Evolutionary conservation across 2,888 invertebrate species (phyloP).

Genomic region (Geotrupes spiniger): DNA sequence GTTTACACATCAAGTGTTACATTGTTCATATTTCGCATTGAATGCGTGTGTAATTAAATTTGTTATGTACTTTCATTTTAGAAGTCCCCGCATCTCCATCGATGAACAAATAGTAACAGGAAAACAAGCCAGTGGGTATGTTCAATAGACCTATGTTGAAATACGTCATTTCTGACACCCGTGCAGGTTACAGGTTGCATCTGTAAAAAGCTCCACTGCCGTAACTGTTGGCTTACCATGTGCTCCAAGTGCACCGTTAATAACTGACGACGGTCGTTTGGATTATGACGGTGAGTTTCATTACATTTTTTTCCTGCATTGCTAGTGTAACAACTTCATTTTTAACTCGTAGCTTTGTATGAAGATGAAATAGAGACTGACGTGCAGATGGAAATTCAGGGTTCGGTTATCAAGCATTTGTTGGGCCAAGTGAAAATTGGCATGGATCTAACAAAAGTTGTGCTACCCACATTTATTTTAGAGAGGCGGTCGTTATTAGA

Average conservation of each 20-base stretch:
- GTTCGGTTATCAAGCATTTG: slow-evolving; percentile 94
- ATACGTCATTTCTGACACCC: neutral
- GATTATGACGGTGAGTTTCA: slow-evolving; percentile 71
- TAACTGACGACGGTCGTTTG: slow-evolving; percentile 50
- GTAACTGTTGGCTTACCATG: slow-evolving; percentile 8
- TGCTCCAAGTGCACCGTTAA: slow-evolving; percentile 6
- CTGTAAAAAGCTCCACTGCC: neutral
- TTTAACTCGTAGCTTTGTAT: slow-evolving; percentile 67
- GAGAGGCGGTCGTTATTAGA: slow-evolving; percentile 95
- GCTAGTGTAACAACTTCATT: no score
- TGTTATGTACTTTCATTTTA: slow-evolving; percentile 5
- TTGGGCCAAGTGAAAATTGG: slow-evolving; percentile 98
- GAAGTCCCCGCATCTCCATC: slow-evolving; percentile 13
- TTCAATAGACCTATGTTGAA: no score
- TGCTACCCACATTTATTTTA: slow-evolving; percentile 96
- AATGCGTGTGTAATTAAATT: neutral
- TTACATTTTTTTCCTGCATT: no score
- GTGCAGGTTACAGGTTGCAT: slow-evolving; percentile 1
- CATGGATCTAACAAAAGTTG: slow-evolving; percentile 99
- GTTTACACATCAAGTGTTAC: no score
- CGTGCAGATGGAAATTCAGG: slow-evolving; percentile 93
- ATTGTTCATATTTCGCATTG: no score
- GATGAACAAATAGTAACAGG: slow-evolving; percentile 10
- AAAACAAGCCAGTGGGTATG: slow-evolving; percentile 13
- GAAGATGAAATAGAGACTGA: slow-evolving; percentile 89